Evolutionary conservation across 2,888 invertebrate genomes (phyloP), one percentile per base, ranked within the genome.

Genomic region (Teleogryllus oceanicus): DNA sequence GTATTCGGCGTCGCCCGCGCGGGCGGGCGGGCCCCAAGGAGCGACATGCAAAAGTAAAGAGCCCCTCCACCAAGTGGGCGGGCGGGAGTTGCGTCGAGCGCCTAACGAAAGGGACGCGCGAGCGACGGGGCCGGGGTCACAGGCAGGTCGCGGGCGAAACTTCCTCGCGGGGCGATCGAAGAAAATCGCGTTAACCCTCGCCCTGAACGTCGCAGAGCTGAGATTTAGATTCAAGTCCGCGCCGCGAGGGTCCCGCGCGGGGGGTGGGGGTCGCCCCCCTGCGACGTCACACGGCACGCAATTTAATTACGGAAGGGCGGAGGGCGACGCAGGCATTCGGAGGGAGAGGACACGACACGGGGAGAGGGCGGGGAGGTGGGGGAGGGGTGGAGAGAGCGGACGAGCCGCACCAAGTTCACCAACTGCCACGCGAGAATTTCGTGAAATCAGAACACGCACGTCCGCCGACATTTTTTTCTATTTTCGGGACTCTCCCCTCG

Each of bases 371-470:
- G 8, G 37, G 37, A 37, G 37, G 37, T 24, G 24, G 37, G 8
- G 8, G 8, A 37, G 24, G 4, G 4, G 24, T 24, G 24, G 37
- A 0, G 37, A 8, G 8, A 37, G 8, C 4, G 37, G 37, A 24
- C 8, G 37, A 37, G 37, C 37, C 37, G 8, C 37, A 37, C 37
- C 37, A 37, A 37, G 37, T 37, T 37, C 37, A 37, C 37, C 37
- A 37, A 37, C 37, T 37, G 37, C 8, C 37, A 37, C 37, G 37
- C 37, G 37, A 37, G 37, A 37, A 37, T 62, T 62, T 62, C n/a
- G 62, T 13, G 62, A 62, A 62, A 62, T 62, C 62, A 62, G 62
- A 62, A 62, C 62, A 62, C 62, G 62, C 62, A 62, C 62, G 62
- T 62, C 62, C 13, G 13, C 37, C 37, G 37, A 37, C 37, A 37